Conservation (phyloP, 2,888 invertebrate species). For the Agrilus cyanescens region DNA sequence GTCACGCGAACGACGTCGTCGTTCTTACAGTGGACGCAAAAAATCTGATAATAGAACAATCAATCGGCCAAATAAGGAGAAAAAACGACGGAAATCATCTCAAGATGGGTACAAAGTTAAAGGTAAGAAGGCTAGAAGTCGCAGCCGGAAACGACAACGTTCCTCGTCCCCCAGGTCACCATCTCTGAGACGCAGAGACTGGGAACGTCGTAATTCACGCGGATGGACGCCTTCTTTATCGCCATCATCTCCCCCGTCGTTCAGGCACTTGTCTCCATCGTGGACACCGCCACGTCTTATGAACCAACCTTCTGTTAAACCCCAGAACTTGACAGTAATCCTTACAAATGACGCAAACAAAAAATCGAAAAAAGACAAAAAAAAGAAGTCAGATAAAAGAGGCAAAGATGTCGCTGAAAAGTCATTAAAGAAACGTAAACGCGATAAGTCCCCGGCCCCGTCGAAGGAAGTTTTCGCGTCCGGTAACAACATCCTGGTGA, state of each 20-base stretch:
- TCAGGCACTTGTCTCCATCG: conserved; percentile 31
- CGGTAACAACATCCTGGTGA: conserved; percentile 85
- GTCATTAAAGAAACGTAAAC: conserved; percentile 32
- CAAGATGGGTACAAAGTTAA: conserved; percentile 26
- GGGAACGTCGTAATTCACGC: conserved; percentile 16
- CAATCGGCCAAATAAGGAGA: conserved; percentile 26
- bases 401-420: conserved; percentile 23
- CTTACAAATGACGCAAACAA: conserved; percentile 45
- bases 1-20: conserved; percentile 11
- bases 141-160: conserved; percentile 27
- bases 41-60: conserved; percentile 26
- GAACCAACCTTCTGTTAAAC: conserved; percentile 29
- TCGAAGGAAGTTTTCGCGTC: conserved; percentile 88
- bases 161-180: conserved; percentile 30
- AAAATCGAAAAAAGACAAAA: conserved; percentile 33
- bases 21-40: conserved; percentile 20
- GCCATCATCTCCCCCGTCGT: conserved; percentile 40
- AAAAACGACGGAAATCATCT: conserved; percentile 31
- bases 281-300: conserved; percentile 52
- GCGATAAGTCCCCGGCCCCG: conserved; percentile 45
- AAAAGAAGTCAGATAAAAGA: conserved; percentile 19
- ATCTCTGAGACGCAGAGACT: conserved; percentile 25
- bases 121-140: conserved; percentile 24
- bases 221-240: conserved; percentile 45
- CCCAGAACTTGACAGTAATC: conserved; percentile 46